A percentile compares a stretch with the other conserved stretches of the same genome.
phyloP scores from a whole-genome alignment of 2,888 invertebrate species.

The Phymatocera aterrima region DNA sequence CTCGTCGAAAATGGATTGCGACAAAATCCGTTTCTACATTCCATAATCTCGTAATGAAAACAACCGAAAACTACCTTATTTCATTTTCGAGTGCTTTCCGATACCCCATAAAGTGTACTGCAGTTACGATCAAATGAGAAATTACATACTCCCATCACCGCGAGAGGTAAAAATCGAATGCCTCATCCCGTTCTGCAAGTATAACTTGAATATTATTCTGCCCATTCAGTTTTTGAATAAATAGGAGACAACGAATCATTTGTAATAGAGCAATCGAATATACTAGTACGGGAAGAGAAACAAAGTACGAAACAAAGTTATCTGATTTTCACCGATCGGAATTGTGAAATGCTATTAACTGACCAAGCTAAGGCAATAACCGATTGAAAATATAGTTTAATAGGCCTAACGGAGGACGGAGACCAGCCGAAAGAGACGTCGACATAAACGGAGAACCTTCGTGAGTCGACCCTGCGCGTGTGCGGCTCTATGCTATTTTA shows the following conservation, averaged over 20 bases:
- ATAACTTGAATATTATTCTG: too few species aligned
- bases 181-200: too few species aligned
- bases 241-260: too few species aligned
- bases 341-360: not conserved
- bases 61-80: too few species aligned
- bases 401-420: not conserved
- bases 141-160: not conserved
- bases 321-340: not conserved
- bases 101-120: too few species aligned
- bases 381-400: not conserved
- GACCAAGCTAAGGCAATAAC: not conserved
- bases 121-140: not conserved
- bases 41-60: too few species aligned
- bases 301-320: too few species aligned
- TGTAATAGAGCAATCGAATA: too few species aligned
- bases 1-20: not conserved
- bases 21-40: too few species aligned
- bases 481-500: slow-evolving; percentile 69
- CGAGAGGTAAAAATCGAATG: not conserved
- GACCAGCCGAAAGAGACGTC: slow-evolving; percentile 3
- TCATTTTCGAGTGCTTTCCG: too few species aligned
- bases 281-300: too few species aligned
- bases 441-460: slow-evolving; percentile 34
- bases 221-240: not conserved
- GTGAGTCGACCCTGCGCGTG: slow-evolving; percentile 46